Evolutionary conservation across 2,797 vertebrate genomes (phyloP).

Genomic region (Nothura maculosa): DNA sequence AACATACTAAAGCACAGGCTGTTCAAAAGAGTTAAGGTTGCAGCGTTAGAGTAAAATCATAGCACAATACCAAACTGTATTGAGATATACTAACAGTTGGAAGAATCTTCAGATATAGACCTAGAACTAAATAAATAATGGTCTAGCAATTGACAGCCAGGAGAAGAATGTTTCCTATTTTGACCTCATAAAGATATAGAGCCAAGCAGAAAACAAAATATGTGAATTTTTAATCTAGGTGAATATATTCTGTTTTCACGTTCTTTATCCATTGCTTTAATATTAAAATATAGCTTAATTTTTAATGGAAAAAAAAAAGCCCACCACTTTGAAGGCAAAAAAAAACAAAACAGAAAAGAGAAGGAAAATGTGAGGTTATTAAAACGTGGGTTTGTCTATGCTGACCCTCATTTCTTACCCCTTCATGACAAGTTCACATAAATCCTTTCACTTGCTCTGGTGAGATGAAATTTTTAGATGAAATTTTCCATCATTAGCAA

Average conservation of each 20-base stretch:
- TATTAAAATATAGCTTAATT: not conserved
- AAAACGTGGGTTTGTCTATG: not conserved
- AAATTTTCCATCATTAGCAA: not conserved
- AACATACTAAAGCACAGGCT: not conserved
- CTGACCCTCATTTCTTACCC: not conserved
- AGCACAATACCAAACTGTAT: not conserved
- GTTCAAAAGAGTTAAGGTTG: not conserved
- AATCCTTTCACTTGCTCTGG: not conserved
- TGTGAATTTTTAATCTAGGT: not conserved
- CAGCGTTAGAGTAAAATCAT: not conserved
- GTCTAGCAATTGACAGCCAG: not conserved
- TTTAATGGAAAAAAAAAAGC: not conserved
- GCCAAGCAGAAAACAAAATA: not conserved
- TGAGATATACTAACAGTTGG: not conserved
- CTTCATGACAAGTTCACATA: not conserved
- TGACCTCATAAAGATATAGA: not conserved
- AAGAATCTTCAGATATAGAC: not conserved
- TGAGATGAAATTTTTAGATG: not conserved
- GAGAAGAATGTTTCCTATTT: not conserved
- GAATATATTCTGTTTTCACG: not conserved
- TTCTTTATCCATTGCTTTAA: not conserved
- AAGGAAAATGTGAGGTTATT: not conserved
- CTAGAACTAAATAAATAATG: not conserved
- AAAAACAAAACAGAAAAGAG: not conserved
- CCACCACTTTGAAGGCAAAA: not conserved